Percentiles rank a stretch among this genome's conserved stretches.
Conservation (phyloP, 2,888 invertebrate genomes). For the Odontothrips loti region DNA sequence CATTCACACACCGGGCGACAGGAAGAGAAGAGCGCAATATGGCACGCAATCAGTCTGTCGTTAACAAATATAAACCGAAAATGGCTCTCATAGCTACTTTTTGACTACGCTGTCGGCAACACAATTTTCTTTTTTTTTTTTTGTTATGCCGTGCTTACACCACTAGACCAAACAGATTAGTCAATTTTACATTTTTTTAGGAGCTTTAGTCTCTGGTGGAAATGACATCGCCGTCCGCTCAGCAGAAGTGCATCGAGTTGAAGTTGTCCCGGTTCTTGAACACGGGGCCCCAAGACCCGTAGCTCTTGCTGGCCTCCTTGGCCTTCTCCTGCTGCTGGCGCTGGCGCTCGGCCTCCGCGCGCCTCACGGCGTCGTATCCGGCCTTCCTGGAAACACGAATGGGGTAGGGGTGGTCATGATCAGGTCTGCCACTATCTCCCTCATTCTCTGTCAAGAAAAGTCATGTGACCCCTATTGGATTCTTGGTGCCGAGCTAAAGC, state of each 20-base stretch:
- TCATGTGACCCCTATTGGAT: too few species aligned
- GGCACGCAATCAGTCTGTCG: neutral
- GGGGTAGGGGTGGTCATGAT: too few species aligned
- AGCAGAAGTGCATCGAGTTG: constrained; percentile 65
- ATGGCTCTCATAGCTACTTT: too few species aligned
- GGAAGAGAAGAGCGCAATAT: neutral
- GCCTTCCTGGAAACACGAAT: constrained; percentile 37
- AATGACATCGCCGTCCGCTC: constrained; percentile 38
- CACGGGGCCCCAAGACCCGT: constrained; percentile 67
- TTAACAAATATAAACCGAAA: too few species aligned
- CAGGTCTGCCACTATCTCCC: too few species aligned
- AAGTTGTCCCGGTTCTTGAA: constrained; percentile 72
- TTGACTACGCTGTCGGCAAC: too few species aligned
- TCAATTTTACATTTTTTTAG: neutral
- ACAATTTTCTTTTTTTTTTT: too few species aligned
- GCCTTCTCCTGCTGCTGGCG: constrained; percentile 36
- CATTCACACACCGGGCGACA: neutral
- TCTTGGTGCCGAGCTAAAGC: too few species aligned
- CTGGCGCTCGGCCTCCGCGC: constrained; percentile 36
- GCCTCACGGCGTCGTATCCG: constrained; percentile 37
- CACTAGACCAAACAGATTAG: neutral
- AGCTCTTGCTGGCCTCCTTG: constrained; percentile 49
- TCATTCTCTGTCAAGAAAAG: too few species aligned
- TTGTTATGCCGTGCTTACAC: neutral
- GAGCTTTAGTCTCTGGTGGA: too few species aligned